A percentile compares a stretch with the other conserved stretches of the same genome.
These are phyloP conservation scores for Balanococcus diminutus DNA, from an alignment of 2,888 invertebrate species.

Conservation along the genomic window DNA sequence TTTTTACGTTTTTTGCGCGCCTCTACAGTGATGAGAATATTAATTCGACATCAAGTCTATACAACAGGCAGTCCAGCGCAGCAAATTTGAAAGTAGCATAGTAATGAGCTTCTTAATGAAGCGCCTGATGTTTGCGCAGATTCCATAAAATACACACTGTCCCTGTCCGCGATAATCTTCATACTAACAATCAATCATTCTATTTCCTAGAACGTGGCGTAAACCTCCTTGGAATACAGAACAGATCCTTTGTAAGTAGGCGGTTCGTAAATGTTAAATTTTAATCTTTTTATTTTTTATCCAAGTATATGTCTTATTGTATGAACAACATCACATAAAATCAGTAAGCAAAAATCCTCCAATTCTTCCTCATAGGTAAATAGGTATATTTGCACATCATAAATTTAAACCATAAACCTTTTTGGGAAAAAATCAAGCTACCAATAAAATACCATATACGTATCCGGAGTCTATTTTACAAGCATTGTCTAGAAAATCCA, in stretches of 20 bases:
- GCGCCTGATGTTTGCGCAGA: neutral
- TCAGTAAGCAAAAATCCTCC: neutral
- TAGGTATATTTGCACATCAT: neutral
- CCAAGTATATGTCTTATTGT: neutral
- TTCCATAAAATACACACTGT: constrained; percentile 1
- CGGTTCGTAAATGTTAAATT: neutral
- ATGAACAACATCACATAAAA: neutral
- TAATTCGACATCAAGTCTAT: neutral
- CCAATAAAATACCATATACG: neutral
- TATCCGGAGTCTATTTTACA: neutral
- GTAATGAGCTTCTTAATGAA: constrained; percentile 1
- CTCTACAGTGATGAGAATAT: constrained; percentile 28
- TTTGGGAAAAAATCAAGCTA: neutral
- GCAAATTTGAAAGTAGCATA: neutral
- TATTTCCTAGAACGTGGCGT: neutral
- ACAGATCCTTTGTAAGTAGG: neutral
- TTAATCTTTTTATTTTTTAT: neutral
- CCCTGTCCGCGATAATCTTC: neutral
- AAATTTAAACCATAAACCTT: neutral
- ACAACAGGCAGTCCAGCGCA: neutral
- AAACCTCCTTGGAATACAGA: neutral
- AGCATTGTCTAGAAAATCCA: neutral
- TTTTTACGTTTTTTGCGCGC: neutral
- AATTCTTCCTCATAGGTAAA: neutral
- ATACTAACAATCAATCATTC: neutral